Conservation (phyloP, 2,113 vertebrate species). For the Trinectes maculatus region DNA sequence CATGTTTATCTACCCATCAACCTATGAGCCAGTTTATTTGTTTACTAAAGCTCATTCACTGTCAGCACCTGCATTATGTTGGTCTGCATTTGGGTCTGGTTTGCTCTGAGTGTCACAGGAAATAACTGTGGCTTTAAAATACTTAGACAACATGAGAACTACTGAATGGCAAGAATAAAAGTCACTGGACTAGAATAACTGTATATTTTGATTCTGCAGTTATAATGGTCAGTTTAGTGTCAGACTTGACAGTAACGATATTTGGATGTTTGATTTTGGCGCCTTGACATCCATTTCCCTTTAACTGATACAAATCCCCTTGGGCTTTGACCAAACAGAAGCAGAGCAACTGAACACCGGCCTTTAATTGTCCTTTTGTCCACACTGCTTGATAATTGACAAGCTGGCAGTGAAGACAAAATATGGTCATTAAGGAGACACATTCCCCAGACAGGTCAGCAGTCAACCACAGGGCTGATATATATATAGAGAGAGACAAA, state of each 20-base stretch:
- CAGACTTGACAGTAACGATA: no score
- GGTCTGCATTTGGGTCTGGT: neutral
- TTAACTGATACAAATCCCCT: slow-evolving; percentile 13
- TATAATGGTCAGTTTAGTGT: neutral
- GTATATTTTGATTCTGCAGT: neutral
- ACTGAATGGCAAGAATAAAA: no score
- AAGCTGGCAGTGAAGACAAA: slow-evolving; percentile 17
- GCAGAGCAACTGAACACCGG: slow-evolving; percentile 3
- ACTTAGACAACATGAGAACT: no score
- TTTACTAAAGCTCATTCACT: neutral
- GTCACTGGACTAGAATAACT: no score
- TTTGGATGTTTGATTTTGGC: no score
- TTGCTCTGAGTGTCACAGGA: neutral
- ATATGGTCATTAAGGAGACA: slow-evolving; percentile 18
- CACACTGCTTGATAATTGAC: slow-evolving; percentile 28
- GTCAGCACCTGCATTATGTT: neutral
- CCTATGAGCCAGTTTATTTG: neutral
- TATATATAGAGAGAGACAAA: no score
- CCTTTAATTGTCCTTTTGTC: slow-evolving; percentile 31
- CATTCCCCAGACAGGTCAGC: no score
- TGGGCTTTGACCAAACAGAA: slow-evolving; percentile 19
- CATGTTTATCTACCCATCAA: neutral
- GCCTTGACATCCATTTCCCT: slow-evolving; percentile 6
- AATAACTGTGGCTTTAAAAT: neutral
- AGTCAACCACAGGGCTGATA: no score